Evolutionary conservation across 2,888 invertebrate species (phyloP), one percentile per base, ranked within the genome.

Genomic region (Epirrhoe tristata): DNA sequence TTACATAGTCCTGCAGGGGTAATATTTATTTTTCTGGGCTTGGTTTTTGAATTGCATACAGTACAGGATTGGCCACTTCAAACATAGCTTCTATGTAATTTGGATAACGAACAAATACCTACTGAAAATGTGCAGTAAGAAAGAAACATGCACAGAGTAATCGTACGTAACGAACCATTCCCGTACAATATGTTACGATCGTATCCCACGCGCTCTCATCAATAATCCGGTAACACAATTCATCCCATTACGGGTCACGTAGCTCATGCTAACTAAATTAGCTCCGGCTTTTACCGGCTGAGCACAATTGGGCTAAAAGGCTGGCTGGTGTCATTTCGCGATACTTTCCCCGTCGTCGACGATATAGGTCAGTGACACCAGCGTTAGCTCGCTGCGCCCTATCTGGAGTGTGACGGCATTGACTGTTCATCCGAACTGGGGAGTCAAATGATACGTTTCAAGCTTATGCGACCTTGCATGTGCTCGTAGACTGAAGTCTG

Each of bases 331-430:
- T 84, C 81, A 83, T 82, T 83, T 81, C 77, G 74, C 79, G 76
- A 73, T 77, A 79, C 80, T 82, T 82, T 84, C 79, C 78, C 74
- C 75, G 77, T 76, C 81, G 71, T 63, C 69, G 78, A 62, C 75
- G 77, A 86, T 81, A 75, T 86, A 85, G 87, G 87, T 87, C 87
- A 83, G 70, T 75, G 74, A 80, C 79, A 79, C 79, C 80, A 70
- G 78, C 66, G 58, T 66, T 77, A 77, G 74, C 74, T 78, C 74
- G 54, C 68, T 60, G 60, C 32, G 34, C 43, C 74, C 63, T 67
- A 78, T 78, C 74, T 77, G 66, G 75, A 79, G 77, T 79, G 74
- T 77, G 76, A 73, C 76, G 70, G 54, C 66, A 69, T 72, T 62
- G 66, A 36, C 61, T 61, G 60, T 58, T 61, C 51, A 64, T 54